These are phyloP conservation scores for Lasioglossum marginatum DNA, from an alignment of 2,888 invertebrate genomes.

Conservation along the genomic window DNA sequence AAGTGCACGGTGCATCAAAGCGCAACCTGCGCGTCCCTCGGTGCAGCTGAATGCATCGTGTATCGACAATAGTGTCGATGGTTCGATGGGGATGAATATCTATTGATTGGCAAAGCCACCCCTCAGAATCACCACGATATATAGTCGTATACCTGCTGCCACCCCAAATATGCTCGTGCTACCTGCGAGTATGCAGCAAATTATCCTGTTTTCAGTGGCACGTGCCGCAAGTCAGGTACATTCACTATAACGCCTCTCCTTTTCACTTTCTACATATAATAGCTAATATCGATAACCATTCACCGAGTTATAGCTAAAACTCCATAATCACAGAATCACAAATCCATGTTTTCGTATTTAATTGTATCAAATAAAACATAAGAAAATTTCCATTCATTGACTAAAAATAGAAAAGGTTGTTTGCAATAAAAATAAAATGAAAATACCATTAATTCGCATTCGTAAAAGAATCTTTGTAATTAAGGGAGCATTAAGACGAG, in stretches of 20 bases:
- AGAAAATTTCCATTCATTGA: background rate
- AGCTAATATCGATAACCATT: constrained; percentile 49
- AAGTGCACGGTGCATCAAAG: constrained; percentile 58
- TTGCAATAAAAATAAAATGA: background rate
- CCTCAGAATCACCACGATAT: constrained; percentile 75
- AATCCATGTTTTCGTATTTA: background rate
- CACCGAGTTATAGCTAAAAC: background rate
- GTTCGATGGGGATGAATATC: constrained; percentile 83
- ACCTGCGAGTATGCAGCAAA: constrained; percentile 71
- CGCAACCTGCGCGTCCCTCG: constrained; percentile 78
- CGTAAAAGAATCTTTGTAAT: background rate
- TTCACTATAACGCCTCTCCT: constrained; percentile 43
- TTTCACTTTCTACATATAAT: constrained; percentile 51
- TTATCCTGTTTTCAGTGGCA: constrained; percentile 74
- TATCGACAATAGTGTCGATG: constrained; percentile 77
- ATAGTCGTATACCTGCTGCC: constrained; percentile 75
- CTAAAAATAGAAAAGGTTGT: background rate
- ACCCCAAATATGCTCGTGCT: constrained; percentile 67
- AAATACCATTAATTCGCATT: background rate
- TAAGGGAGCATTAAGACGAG: background rate
- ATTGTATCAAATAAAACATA: background rate
- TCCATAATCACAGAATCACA: background rate
- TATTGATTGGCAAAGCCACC: constrained; percentile 81
- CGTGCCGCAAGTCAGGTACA: constrained; percentile 78
- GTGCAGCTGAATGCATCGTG: constrained; percentile 79